These are phyloP conservation scores for Aurelia aurita complex sp. Pacific DNA, from an alignment of 30 jellyfish, hydroid and myxozoan species.

Conservation along the genomic window DNA sequence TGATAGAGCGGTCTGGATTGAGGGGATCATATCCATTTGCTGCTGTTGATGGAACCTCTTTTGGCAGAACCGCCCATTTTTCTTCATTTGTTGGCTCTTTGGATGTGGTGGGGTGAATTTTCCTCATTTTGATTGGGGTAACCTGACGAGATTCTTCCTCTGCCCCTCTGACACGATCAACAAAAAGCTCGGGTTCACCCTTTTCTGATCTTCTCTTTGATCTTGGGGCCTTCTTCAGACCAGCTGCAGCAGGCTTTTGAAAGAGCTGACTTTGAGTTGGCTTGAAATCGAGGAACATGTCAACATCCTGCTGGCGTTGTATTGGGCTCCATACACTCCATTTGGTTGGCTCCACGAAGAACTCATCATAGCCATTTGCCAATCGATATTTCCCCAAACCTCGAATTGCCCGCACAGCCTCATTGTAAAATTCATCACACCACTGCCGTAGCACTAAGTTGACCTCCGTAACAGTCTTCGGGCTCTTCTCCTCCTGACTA, in stretches of 20 bases:
- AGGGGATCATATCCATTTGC: no score
- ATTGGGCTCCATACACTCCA: no score
- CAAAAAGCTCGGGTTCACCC: constrained; percentile 11
- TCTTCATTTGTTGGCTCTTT: no score
- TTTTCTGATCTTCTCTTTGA: no score
- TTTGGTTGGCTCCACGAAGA: no score
- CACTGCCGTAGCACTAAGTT: constrained; percentile 9
- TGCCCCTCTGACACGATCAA: neutral
- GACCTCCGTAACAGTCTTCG: constrained; percentile 11
- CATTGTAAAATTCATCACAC: constrained; percentile 17
- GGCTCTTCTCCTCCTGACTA: constrained; percentile 5
- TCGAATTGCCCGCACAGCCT: constrained; percentile 13
- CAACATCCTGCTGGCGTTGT: neutral
- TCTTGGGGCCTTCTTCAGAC: no score
- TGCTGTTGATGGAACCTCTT: neutral
- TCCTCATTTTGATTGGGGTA: constrained; percentile 13
- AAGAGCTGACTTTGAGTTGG: no score
- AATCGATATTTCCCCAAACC: constrained; percentile 1
- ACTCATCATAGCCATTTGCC: no score
- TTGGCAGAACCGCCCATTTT: constrained; percentile 3
- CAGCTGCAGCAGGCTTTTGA: no score
- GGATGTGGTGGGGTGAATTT: neutral
- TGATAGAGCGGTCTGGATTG: no score
- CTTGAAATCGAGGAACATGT: no score
- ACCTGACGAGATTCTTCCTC: constrained; percentile 2